Conservation (phyloP, 2,888 invertebrate genomes). For the Agriopis aurantiaria region DNA sequence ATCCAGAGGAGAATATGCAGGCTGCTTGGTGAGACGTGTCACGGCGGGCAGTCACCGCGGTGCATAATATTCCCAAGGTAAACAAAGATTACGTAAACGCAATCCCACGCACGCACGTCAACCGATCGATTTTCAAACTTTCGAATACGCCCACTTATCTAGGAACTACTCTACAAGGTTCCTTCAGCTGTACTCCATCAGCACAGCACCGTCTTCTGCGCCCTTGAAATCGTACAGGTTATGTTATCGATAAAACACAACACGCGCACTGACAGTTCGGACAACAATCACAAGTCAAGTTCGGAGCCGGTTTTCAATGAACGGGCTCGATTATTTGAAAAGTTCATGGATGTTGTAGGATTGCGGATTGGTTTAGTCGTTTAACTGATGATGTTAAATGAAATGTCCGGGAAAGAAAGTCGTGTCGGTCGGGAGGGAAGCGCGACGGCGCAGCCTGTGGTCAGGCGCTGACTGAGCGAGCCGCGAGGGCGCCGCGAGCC, state of each 20-base stretch:
- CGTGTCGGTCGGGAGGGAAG: slow-evolving; percentile 52
- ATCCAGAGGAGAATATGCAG: slow-evolving; percentile 38
- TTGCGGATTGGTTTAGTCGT: slow-evolving; percentile 53
- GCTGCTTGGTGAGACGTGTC: slow-evolving; percentile 55
- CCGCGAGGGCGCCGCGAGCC: slow-evolving; percentile 73
- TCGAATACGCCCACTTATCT: slow-evolving; percentile 84
- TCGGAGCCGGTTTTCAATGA: slow-evolving; percentile 68
- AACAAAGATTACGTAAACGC: slow-evolving; percentile 86
- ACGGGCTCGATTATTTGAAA: slow-evolving; percentile 52
- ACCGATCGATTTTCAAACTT: slow-evolving; percentile 86
- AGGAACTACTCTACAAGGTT: slow-evolving; percentile 68
- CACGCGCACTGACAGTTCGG: slow-evolving; percentile 84
- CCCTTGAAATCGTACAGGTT: slow-evolving; percentile 85
- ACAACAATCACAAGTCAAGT: slow-evolving; percentile 83
- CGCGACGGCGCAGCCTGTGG: slow-evolving; percentile 66
- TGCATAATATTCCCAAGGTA: slow-evolving; percentile 85
- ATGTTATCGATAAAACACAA: slow-evolving; percentile 86
- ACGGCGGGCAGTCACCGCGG: slow-evolving; percentile 68
- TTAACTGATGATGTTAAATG: slow-evolving; percentile 63
- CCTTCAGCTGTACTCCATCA: slow-evolving; percentile 68
- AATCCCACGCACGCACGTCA: slow-evolving; percentile 86
- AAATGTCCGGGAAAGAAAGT: slow-evolving; percentile 67
- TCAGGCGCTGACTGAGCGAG: slow-evolving; percentile 74
- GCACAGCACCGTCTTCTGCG: slow-evolving; percentile 74
- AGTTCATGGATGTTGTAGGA: slow-evolving; percentile 57